phyloP scores from a whole-genome alignment of 1,140 invertebrate species.

The Drosophila sechellia region DNA sequence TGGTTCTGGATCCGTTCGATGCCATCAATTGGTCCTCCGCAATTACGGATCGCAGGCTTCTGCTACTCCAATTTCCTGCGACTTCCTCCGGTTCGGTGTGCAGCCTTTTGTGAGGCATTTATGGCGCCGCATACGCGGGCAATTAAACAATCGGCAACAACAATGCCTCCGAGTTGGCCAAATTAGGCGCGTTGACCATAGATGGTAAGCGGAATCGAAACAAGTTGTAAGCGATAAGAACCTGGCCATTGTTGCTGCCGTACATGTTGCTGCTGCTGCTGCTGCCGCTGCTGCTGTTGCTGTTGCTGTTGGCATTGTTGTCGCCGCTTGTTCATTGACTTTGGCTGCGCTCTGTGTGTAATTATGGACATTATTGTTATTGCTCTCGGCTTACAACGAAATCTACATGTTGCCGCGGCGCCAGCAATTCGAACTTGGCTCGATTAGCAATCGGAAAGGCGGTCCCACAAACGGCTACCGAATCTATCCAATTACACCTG shows the following conservation, averaged over 20 bases:
- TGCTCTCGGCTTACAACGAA: constrained; percentile 40
- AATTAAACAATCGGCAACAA: constrained; percentile 79
- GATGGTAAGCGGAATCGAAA: constrained; percentile 79
- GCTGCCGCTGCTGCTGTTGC: constrained; percentile 20
- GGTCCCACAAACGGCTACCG: constrained; percentile 66
- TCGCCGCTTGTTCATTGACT: constrained; percentile 59
- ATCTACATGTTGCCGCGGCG: constrained; percentile 55
- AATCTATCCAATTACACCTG: constrained; percentile 35
- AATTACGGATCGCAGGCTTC: constrained; percentile 29
- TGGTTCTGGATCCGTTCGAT: constrained; percentile 36
- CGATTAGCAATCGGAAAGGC: constrained; percentile 53
- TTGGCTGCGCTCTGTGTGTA: constrained; percentile 54
- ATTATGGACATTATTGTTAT: constrained; percentile 71
- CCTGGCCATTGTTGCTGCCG: constrained; percentile 42
- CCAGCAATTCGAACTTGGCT: constrained; percentile 26
- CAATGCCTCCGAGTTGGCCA: constrained; percentile 67
- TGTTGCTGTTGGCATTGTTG: constrained; percentile 51
- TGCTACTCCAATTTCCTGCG: constrained; percentile 9
- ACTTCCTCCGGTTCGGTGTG: not conserved
- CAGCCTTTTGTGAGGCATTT: constrained; percentile 58
- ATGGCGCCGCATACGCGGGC: constrained; percentile 77
- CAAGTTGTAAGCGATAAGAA: constrained; percentile 81
- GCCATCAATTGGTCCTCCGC: constrained; percentile 27
- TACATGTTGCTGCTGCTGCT: constrained; percentile 23
- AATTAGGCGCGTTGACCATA: constrained; percentile 74